Conservation (phyloP, 2,113 vertebrate genomes). For the Polyodon spathula region DNA sequence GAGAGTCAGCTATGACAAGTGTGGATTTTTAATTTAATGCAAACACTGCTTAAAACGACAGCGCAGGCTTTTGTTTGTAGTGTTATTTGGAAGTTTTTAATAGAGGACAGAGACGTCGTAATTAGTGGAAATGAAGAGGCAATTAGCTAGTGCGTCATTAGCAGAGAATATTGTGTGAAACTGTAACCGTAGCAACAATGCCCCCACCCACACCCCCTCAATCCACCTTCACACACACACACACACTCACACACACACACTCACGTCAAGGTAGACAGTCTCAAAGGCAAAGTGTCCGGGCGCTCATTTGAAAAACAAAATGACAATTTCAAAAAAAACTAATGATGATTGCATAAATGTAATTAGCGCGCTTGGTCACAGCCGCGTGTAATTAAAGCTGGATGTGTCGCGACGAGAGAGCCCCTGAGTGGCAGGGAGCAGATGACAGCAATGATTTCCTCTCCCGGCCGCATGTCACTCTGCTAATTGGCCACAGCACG, state of each 20-base stretch:
- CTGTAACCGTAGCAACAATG: too few species aligned
- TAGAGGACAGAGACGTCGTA: too few species aligned
- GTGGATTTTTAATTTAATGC: too few species aligned
- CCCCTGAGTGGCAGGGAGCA: conserved; percentile 82
- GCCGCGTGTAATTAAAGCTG: conserved; percentile 69
- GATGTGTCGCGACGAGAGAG: conserved; percentile 17
- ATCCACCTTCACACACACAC: conserved; percentile 9
- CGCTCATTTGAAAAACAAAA: conserved; percentile 81
- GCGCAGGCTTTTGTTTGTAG: too few species aligned
- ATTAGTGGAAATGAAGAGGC: too few species aligned
- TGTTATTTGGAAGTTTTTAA: too few species aligned
- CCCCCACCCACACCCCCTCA: too few species aligned
- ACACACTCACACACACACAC: neutral
- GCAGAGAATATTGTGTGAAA: too few species aligned
- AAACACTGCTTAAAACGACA: too few species aligned
- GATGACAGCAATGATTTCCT: conserved; percentile 86
- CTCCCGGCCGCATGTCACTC: conserved; percentile 71
- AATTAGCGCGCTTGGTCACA: conserved; percentile 97
- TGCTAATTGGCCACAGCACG: conserved; percentile 80
- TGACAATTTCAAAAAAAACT: conserved; percentile 99
- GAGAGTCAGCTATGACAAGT: too few species aligned
- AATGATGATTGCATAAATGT: conserved; percentile 99
- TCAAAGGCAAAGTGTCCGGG: conserved; percentile 45
- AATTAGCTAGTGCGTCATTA: too few species aligned
- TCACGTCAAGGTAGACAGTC: conserved; percentile 14